Evolutionary conservation across 2,113 vertebrate genomes (phyloP).

Genomic region (Prionailurus viverrinus): DNA sequence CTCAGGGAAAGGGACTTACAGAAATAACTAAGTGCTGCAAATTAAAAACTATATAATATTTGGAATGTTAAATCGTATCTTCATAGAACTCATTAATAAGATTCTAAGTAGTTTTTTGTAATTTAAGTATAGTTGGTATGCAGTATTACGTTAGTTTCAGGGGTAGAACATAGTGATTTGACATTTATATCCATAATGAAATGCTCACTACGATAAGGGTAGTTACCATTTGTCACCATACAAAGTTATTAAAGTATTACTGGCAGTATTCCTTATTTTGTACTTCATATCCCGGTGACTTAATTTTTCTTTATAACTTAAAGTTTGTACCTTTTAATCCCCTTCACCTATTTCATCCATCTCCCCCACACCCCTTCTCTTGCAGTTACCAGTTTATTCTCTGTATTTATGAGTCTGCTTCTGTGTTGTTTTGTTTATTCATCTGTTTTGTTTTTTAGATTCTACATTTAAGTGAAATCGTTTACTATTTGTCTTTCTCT

Average conservation of each 20-base stretch:
- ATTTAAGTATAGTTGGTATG: not conserved
- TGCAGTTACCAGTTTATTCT: not conserved
- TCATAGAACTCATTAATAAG: constrained; percentile 20
- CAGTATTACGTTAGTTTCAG: not conserved
- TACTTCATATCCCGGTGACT: not conserved
- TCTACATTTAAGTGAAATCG: too few relatives aligned
- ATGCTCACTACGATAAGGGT: not conserved
- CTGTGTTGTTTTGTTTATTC: not conserved
- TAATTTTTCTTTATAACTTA: not conserved
- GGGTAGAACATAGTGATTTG: not conserved
- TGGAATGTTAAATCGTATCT: not conserved
- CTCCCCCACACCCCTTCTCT: not conserved
- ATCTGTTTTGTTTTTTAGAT: not conserved
- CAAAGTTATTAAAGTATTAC: not conserved
- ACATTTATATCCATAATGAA: not conserved
- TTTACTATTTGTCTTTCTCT: too few relatives aligned
- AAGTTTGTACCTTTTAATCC: not conserved
- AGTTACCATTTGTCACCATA: not conserved
- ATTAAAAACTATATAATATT: constrained; percentile 25
- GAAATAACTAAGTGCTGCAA: not conserved
- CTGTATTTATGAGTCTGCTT: not conserved
- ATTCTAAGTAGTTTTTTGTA: not conserved
- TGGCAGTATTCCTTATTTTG: not conserved
- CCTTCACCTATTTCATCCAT: not conserved
- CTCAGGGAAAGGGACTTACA: not conserved